Conservation (phyloP, 1,140 invertebrate species). For the Drosophila sulfurigaster region DNA sequence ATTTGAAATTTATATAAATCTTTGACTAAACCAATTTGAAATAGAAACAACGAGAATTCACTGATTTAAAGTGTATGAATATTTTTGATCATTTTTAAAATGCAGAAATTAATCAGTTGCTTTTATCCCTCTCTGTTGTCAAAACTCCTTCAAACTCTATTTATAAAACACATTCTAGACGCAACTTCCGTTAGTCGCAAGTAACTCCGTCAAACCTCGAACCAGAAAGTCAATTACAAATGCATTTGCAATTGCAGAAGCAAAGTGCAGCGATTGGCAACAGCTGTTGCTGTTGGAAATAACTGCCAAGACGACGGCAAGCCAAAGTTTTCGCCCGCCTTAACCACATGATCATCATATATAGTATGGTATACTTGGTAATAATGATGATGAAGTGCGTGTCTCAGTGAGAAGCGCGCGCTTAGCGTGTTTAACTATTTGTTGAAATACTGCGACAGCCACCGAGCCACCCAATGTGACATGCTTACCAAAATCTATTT, state of each 20-base stretch:
- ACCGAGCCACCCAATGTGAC: constrained; percentile 22
- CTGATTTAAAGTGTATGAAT: too few species aligned
- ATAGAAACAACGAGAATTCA: too few species aligned
- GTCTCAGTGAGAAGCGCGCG: constrained; percentile 22
- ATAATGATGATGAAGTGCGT: constrained; percentile 50
- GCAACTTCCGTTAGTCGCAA: constrained; percentile 3
- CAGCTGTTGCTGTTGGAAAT: constrained; percentile 36
- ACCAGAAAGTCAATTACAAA: constrained; percentile 31
- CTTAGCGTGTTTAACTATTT: constrained; percentile 59
- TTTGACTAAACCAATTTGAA: too few species aligned
- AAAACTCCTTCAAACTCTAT: neutral
- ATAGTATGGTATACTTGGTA: neutral
- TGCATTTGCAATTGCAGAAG: constrained; percentile 28
- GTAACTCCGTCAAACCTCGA: neutral
- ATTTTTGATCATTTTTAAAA: neutral
- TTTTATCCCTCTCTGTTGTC: too few species aligned
- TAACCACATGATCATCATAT: constrained; percentile 10
- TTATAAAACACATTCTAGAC: neutral
- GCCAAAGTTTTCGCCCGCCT: constrained; percentile 16
- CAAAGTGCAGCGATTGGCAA: constrained; percentile 33
- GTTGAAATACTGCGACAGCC: constrained; percentile 33
- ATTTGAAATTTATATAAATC: too few species aligned
- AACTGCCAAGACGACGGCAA: constrained; percentile 17
- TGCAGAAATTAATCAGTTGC: neutral
- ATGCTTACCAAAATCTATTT: constrained; percentile 56